Base-by-base conservation (phyloP, 53 echinoderm and acorn worm species). In the Pentamera pediparva region DNA sequence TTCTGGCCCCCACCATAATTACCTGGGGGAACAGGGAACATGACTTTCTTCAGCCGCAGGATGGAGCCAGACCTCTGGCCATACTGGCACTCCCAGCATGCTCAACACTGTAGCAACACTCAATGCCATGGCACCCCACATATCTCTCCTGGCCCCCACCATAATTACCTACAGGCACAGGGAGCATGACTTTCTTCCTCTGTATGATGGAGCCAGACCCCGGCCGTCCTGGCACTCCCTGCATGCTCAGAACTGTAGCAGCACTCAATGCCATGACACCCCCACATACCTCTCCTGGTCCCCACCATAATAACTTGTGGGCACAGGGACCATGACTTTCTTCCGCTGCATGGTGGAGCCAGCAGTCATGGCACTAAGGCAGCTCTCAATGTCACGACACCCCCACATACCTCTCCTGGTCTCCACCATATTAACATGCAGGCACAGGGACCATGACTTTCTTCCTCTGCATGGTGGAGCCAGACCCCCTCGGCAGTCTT, bases 1-100 rank as follows among this genome's bases (percentile, higher is more conserved):
- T n/a, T n/a, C n/a, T n/a, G n/a, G n/a, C n/a, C n/a, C n/a, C n/a
- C n/a, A n/a, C n/a, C n/a, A n/a, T n/a, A n/a, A n/a, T n/a, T n/a
- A 95, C 96, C 96, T 77, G 96, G 90, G 60, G 96, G 96, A 11
- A 95, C 88, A 5, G 96, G 91, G 17, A 95, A 90, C 22, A 82
- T 83, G n/a, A 95, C 86, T 77, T 90, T 91, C 74, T 95, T 95
- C 35, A 84, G 69, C 41, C 87, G 90, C 85, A 91, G 79, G 4
- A 85, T 87, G n/a, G 47, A 17, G 47, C 47, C 47, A 45, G 47
- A 45, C n/a, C 15, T 17, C 47, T 2, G 47, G 47, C n/a, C n/a
- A 2, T 17, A 3, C n/a, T 13, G 47, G 47, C n/a, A 3, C 47
- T 45, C 47, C 13, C 47, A 2, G 2, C n/a, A 13, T 45, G 0